Evolutionary conservation across 2,888 invertebrate species (phyloP).

Genomic region (Amphipyra berbera): DNA sequence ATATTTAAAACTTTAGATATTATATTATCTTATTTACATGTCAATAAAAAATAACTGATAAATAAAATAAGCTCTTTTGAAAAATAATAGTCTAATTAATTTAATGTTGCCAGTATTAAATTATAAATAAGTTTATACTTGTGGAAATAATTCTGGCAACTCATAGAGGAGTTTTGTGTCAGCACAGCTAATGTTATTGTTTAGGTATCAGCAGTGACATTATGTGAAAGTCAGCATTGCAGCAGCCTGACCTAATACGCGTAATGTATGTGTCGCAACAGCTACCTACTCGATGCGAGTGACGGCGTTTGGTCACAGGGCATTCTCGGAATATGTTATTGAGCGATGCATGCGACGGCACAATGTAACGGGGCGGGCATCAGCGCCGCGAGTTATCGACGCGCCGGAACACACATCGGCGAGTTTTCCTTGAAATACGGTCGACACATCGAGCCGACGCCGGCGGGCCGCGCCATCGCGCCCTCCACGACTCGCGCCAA

Average conservation of each 20-base stretch:
- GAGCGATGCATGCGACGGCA: constrained; percentile 64
- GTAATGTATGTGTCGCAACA: constrained; percentile 70
- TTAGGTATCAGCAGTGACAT: constrained; percentile 60
- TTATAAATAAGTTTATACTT: constrained; percentile 36
- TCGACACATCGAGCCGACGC: constrained; percentile 67
- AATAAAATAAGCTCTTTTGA: constrained; percentile 16
- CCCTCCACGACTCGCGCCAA: constrained; percentile 81
- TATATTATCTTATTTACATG: constrained; percentile 14
- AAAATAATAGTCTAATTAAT: constrained; percentile 34
- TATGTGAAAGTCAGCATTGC: constrained; percentile 78
- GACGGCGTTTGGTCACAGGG: constrained; percentile 62
- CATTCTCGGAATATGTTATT: constrained; percentile 69
- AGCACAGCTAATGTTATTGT: constrained; percentile 57
- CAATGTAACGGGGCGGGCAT: constrained; percentile 66
- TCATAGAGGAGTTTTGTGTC: constrained; percentile 67
- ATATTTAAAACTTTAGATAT: constrained; percentile 9
- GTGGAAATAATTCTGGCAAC: constrained; percentile 62
- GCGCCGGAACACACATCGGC: constrained; percentile 72
- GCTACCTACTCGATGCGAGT: constrained; percentile 48
- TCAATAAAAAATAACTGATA: constrained; percentile 30
- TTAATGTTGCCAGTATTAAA: constrained; percentile 69
- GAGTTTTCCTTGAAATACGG: constrained; percentile 86
- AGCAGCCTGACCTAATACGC: constrained; percentile 71
- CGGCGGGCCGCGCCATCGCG: constrained; percentile 77
- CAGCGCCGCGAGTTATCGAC: constrained; percentile 70